Evolutionary conservation across 2,888 invertebrate genomes (phyloP).

Genomic region (Hoplodrina ambigua): DNA sequence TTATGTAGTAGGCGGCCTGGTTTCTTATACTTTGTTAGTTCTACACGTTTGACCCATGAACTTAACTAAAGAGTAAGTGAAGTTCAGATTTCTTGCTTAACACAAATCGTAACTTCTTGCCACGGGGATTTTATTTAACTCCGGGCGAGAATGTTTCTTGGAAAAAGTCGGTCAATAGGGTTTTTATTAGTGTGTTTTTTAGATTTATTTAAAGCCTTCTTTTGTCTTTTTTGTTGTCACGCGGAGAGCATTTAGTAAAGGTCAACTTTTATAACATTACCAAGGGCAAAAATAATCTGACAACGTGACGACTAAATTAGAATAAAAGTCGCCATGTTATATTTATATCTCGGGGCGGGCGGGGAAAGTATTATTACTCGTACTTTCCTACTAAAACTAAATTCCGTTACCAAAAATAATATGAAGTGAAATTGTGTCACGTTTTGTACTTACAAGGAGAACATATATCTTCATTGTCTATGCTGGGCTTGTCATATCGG

Average conservation of each 20-base stretch:
- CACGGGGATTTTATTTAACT: background rate
- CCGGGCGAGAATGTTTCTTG: background rate
- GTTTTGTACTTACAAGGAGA: conserved; percentile 18
- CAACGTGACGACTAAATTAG: conserved; percentile 8
- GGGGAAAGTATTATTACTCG: too few species aligned
- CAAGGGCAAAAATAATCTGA: background rate
- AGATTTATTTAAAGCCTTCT: conserved; percentile 7
- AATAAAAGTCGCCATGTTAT: conserved; percentile 12
- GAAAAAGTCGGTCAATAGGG: conserved; percentile 4
- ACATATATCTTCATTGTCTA: conserved; percentile 36
- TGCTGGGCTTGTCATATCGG: conserved; percentile 33
- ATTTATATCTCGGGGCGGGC: background rate
- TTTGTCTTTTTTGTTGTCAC: conserved; percentile 2
- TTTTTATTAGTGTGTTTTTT: background rate
- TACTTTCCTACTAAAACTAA: background rate
- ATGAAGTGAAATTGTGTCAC: conserved; percentile 28
- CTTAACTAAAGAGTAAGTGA: conserved; percentile 18
- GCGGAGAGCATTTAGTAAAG: background rate
- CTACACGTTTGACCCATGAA: conserved; percentile 21
- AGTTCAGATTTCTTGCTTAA: conserved; percentile 25
- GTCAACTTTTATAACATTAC: background rate
- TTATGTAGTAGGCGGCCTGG: background rate
- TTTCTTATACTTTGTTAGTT: conserved; percentile 20
- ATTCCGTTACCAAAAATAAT: conserved; percentile 10
- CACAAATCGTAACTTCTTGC: conserved; percentile 5